phyloP scores from a whole-genome alignment of 2,113 vertebrate species.

The Aegotheles bennettii region DNA sequence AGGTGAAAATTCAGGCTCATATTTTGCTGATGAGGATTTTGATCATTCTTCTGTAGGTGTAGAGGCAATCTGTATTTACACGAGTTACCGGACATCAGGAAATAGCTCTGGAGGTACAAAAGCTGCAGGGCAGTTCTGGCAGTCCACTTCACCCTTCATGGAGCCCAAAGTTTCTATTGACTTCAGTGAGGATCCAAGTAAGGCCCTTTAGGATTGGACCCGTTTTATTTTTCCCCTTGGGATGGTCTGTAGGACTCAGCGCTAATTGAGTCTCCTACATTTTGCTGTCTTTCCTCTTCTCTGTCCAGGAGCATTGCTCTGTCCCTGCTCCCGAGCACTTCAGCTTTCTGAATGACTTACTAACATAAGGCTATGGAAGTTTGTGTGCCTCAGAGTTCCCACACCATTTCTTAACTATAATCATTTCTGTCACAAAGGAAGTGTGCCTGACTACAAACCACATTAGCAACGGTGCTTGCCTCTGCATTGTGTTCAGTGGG shows the following conservation, averaged over 20 bases:
- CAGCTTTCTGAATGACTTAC: background rate
- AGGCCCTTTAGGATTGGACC: background rate
- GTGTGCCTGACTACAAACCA: constrained; percentile 80
- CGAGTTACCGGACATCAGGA: background rate
- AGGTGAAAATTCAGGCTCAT: background rate
- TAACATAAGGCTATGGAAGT: constrained; percentile 20
- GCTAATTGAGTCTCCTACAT: background rate
- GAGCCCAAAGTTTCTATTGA: background rate
- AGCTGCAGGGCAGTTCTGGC: background rate
- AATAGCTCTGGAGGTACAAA: background rate
- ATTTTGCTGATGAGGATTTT: background rate
- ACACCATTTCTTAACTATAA: constrained; percentile 67
- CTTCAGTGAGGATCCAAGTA: background rate
- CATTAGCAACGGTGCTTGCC: constrained; percentile 72
- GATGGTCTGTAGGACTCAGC: background rate
- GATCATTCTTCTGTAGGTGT: fast-evolving
- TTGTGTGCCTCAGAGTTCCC: constrained; percentile 61
- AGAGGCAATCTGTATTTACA: background rate
- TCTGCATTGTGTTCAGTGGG: constrained; percentile 76
- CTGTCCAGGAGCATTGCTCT: background rate
- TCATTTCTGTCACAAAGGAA: constrained; percentile 78
- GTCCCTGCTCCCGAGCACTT: background rate
- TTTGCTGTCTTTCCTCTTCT: background rate
- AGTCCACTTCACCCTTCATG: background rate
- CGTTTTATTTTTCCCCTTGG: background rate